Evolutionary conservation across 2,888 invertebrate species (phyloP).

Genomic region (Pyrrhosoma nymphula): DNA sequence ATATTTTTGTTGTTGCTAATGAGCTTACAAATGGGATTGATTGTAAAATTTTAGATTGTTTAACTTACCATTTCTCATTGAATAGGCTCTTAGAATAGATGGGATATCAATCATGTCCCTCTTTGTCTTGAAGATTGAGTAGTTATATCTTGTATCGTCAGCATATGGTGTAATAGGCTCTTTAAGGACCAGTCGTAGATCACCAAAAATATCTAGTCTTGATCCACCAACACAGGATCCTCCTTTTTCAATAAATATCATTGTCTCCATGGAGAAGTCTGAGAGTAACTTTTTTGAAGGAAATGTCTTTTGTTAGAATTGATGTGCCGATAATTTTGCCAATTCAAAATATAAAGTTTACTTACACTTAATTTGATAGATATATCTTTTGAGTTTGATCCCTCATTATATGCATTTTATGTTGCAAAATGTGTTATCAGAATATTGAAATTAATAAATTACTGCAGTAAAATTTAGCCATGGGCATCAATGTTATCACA

Average conservation of each 20-base stretch:
- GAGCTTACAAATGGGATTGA: too few species aligned
- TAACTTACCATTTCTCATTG: conserved; percentile 81
- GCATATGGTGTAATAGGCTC: conserved; percentile 76
- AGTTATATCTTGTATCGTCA: conserved; percentile 81
- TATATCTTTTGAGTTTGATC: background rate
- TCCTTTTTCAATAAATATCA: conserved; percentile 77
- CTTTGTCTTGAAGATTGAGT: conserved; percentile 79
- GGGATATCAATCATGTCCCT: conserved; percentile 79
- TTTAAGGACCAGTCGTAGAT: conserved; percentile 77
- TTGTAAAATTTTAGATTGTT: background rate
- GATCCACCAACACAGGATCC: conserved; percentile 76
- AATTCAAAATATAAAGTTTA: background rate
- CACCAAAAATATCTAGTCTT: conserved; percentile 77
- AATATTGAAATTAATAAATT: too few species aligned
- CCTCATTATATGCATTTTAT: too few species aligned
- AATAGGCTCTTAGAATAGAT: conserved; percentile 81
- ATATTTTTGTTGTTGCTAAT: too few species aligned
- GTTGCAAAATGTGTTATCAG: too few species aligned
- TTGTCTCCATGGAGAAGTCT: conserved; percentile 77
- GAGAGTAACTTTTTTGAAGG: background rate
- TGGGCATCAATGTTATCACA: too few species aligned
- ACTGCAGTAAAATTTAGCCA: too few species aligned
- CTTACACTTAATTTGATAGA: background rate
- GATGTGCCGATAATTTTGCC: background rate
- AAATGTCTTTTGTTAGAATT: background rate